A percentile compares a stretch with the other conserved stretches of the same genome.
phyloP scores from a whole-genome alignment of 2,113 vertebrate genomes.

The Bubo bubo region DNA sequence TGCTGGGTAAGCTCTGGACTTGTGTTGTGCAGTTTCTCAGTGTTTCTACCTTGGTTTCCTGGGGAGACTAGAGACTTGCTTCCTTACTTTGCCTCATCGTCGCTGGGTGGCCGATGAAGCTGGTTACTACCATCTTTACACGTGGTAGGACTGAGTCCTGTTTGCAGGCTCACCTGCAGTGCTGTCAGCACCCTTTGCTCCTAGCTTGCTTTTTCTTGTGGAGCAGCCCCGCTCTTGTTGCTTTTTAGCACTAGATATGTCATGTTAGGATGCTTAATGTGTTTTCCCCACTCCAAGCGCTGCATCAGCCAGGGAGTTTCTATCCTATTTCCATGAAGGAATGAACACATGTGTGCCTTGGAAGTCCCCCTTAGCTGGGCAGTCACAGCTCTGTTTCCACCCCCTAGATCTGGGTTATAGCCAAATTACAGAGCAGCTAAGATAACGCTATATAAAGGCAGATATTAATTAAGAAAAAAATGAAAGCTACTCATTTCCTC shows the following conservation, averaged over 20 bases:
- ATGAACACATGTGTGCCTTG: background rate
- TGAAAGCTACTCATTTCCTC: background rate
- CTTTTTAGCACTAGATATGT: background rate
- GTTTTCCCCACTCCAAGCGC: background rate
- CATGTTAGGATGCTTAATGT: fast-evolving
- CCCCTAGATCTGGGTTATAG: background rate
- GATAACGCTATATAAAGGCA: background rate
- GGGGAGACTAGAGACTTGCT: background rate
- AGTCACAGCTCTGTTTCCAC: background rate
- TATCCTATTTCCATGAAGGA: background rate
- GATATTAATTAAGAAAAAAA: background rate
- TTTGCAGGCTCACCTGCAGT: background rate
- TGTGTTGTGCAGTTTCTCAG: too few relatives aligned
- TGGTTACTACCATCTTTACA: background rate
- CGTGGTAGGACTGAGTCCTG: background rate
- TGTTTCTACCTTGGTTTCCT: background rate
- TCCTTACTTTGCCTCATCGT: background rate
- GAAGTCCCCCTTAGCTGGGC: background rate
- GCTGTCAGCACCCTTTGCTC: background rate
- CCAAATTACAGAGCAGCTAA: background rate
- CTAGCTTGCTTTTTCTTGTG: background rate
- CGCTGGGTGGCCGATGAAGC: background rate
- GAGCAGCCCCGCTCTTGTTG: background rate
- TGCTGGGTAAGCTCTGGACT: background rate
- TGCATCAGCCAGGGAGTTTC: background rate